These are phyloP conservation scores for Argyresthia goedartella DNA, from an alignment of 2,888 invertebrate species.

Conservation along the genomic window DNA sequence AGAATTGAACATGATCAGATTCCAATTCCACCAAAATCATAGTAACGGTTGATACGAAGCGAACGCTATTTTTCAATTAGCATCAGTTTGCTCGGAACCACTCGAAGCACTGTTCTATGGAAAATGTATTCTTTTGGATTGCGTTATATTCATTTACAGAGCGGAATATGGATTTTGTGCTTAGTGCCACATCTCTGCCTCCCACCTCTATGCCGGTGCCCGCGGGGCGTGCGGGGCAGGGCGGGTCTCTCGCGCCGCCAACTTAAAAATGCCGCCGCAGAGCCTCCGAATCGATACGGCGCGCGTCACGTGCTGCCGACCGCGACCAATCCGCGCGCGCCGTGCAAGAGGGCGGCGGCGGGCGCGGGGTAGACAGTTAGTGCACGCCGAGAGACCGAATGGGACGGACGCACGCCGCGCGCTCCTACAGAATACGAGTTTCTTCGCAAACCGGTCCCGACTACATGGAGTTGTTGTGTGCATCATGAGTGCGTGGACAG, in stretches of 20 bases:
- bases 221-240: conserved; percentile 36
- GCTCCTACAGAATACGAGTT: conserved; percentile 29
- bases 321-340: conserved; percentile 58
- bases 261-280: conserved; percentile 87
- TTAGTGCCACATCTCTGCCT: conserved; percentile 2
- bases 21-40: too few species aligned
- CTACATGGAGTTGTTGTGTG: conserved; percentile 52
- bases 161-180: too few species aligned
- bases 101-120: too few species aligned
- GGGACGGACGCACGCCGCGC: conserved; percentile 32
- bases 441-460: conserved; percentile 48
- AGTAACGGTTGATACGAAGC: too few species aligned
- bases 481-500: conserved; percentile 64
- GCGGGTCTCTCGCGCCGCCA: conserved; percentile 66
- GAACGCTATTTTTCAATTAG: too few species aligned
- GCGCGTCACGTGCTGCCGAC: conserved; percentile 75
- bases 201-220: conserved; percentile 27
- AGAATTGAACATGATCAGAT: too few species aligned
- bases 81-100: too few species aligned
- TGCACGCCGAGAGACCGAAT: conserved; percentile 39
- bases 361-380: conserved; percentile 44
- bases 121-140: too few species aligned
- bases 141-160: too few species aligned
- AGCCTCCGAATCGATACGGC: conserved; percentile 83
- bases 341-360: conserved; percentile 42